Evolutionary conservation across 2,113 vertebrate genomes (phyloP).

Genomic region (Pedetes capensis): DNA sequence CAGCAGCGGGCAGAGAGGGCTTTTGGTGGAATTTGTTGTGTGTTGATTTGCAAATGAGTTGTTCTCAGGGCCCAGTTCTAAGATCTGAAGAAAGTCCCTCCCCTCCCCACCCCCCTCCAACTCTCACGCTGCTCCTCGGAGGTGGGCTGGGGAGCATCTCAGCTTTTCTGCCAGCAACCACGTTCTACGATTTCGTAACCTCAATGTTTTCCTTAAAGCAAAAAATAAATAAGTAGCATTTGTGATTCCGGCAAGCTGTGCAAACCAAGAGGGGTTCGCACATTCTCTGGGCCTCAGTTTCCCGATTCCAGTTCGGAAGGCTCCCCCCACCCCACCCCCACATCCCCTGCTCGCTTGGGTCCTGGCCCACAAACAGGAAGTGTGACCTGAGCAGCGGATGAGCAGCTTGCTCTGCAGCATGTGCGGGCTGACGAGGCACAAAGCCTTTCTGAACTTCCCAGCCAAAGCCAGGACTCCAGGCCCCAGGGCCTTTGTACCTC

Average conservation of each 20-base stretch:
- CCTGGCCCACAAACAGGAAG: slow-evolving; percentile 49
- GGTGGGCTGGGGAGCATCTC: not conserved
- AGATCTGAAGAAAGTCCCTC: not conserved
- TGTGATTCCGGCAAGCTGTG: not conserved
- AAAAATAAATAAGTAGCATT: not conserved
- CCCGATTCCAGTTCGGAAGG: not conserved
- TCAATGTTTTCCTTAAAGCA: not conserved
- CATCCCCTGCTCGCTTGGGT: not conserved
- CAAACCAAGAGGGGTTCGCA: not conserved
- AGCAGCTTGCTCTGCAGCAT: not conserved
- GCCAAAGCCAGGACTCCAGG: not conserved
- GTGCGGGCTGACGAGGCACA: not conserved
- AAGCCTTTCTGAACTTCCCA: not conserved
- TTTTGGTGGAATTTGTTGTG: not conserved
- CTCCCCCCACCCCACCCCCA: not conserved
- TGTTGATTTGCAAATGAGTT: not conserved
- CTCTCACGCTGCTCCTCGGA: no score
- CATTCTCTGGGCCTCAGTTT: not conserved
- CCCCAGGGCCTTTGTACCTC: not conserved
- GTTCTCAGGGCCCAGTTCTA: not conserved
- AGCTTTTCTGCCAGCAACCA: not conserved
- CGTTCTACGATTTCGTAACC: not conserved
- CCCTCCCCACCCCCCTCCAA: no score
- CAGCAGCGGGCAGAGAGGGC: not conserved
- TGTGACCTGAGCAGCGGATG: not conserved